Percentiles rank a stretch among this genome's conserved stretches.
These are phyloP conservation scores for Megaleporinus macrocephalus DNA, from an alignment of 2,113 vertebrate genomes.

Conservation along the genomic window DNA sequence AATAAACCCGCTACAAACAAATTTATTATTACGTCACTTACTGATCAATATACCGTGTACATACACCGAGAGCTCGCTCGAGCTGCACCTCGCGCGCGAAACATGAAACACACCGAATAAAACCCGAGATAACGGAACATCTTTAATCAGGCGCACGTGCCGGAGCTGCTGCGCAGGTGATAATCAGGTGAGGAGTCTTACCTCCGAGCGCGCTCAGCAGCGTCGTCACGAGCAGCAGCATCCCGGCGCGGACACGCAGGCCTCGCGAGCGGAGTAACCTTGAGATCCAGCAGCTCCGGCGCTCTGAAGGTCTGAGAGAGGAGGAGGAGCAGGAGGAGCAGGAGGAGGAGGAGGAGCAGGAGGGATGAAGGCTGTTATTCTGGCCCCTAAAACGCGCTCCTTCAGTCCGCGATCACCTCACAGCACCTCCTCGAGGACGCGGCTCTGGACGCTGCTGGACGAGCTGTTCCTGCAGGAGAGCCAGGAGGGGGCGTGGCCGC, in stretches of 20 bases:
- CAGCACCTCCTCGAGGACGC: too few relatives aligned
- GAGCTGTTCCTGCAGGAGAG: too few relatives aligned
- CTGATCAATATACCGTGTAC: too few relatives aligned
- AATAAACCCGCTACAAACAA: too few relatives aligned
- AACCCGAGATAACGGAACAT: too few relatives aligned
- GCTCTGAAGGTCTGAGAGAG: neutral
- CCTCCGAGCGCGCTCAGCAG: slow-evolving; percentile 1
- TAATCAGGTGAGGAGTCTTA: neutral
- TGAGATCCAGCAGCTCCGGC: neutral
- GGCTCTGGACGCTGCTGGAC: neutral
- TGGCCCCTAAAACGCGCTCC: too few relatives aligned
- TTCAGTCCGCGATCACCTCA: neutral
- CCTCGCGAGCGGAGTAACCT: neutral
- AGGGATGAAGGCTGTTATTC: neutral
- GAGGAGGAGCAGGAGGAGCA: neutral
- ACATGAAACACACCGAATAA: too few relatives aligned
- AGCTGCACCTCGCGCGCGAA: too few relatives aligned
- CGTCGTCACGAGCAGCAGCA: neutral
- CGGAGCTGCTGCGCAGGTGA: too few relatives aligned
- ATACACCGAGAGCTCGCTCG: too few relatives aligned
- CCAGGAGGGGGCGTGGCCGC: neutral
- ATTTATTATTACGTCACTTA: too few relatives aligned
- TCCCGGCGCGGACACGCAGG: neutral
- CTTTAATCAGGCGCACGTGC: too few relatives aligned
- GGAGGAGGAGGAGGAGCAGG: neutral